These are phyloP conservation scores for Dolichallabes microphthalmus DNA, from an alignment of 2,113 vertebrate species.

Conservation along the genomic window DNA sequence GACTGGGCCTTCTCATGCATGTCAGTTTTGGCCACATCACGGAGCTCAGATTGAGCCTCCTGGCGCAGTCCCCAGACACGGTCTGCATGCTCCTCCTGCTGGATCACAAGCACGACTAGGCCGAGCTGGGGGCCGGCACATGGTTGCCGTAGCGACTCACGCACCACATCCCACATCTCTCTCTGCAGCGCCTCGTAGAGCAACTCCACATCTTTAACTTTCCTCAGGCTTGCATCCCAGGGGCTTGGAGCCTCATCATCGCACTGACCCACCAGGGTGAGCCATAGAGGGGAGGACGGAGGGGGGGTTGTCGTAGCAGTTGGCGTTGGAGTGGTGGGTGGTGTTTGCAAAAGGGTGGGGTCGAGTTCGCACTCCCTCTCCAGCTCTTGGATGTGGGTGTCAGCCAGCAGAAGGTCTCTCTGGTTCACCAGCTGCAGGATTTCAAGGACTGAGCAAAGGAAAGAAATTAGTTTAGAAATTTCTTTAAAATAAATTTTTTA, in stretches of 20 bases:
- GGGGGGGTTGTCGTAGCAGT: conserved; percentile 42
- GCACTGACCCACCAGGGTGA: conserved; percentile 54
- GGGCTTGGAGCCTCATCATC: conserved; percentile 58
- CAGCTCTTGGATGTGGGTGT: conserved; percentile 85
- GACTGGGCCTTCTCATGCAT: conserved; percentile 47
- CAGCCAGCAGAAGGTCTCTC: conserved; percentile 80
- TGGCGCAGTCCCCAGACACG: conserved; percentile 62
- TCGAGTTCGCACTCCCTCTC: conserved; percentile 80
- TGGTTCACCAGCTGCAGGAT: conserved; percentile 86
- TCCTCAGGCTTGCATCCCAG: conserved; percentile 70
- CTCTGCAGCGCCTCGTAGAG: conserved; percentile 84
- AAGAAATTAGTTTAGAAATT: neutral
- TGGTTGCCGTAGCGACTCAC: conserved; percentile 77
- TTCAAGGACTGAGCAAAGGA: conserved; percentile 75
- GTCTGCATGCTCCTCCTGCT: conserved; percentile 83
- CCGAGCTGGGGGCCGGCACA: conserved; percentile 75
- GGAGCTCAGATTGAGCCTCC: conserved; percentile 54
- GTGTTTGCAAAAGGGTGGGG: conserved; percentile 57
- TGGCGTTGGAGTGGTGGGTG: conserved; percentile 49
- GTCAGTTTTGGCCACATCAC: conserved; percentile 40
- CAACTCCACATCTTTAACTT: conserved; percentile 83
- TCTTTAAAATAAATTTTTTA: neutral
- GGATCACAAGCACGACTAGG: conserved; percentile 79
- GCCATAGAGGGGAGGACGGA: conserved; percentile 39
- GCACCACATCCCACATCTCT: conserved; percentile 85